Conservation (phyloP, 2,797 vertebrate species). For the Pogoniulus pusillus region DNA sequence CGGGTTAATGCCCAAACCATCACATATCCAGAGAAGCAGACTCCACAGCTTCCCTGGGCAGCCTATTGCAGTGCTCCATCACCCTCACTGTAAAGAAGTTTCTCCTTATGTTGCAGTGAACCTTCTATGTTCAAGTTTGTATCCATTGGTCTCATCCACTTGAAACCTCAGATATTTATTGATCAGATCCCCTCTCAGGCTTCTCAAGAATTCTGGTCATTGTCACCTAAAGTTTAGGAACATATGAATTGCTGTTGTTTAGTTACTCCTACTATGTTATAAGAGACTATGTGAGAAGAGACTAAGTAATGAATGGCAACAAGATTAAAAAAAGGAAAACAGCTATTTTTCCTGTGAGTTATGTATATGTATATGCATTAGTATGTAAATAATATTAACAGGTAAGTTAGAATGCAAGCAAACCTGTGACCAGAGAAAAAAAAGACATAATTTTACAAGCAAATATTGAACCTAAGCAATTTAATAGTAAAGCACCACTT, state of each 20-base stretch:
- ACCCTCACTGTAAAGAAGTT: too few relatives aligned
- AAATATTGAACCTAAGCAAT: background rate
- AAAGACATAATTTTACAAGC: background rate
- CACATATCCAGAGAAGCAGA: too few relatives aligned
- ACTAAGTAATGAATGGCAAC: background rate
- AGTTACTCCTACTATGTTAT: background rate
- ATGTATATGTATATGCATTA: too few relatives aligned
- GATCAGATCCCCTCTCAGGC: too few relatives aligned
- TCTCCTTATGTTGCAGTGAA: too few relatives aligned
- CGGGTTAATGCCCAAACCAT: too few relatives aligned
- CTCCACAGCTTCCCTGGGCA: too few relatives aligned
- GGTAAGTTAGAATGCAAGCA: background rate
- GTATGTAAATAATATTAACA: background rate
- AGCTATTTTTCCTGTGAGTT: background rate
- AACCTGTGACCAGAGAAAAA: background rate
- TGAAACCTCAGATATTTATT: too few relatives aligned
- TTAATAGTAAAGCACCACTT: background rate
- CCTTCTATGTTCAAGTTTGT: too few relatives aligned
- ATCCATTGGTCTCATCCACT: too few relatives aligned
- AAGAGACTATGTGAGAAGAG: background rate
- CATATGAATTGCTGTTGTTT: background rate
- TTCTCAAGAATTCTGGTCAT: background rate
- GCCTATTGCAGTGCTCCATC: too few relatives aligned
- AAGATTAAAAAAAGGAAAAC: background rate
- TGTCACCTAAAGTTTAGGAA: conserved; percentile 29